phyloP scores from a whole-genome alignment of 1,140 invertebrate genomes.

The Elymnias hypermnestra region DNA sequence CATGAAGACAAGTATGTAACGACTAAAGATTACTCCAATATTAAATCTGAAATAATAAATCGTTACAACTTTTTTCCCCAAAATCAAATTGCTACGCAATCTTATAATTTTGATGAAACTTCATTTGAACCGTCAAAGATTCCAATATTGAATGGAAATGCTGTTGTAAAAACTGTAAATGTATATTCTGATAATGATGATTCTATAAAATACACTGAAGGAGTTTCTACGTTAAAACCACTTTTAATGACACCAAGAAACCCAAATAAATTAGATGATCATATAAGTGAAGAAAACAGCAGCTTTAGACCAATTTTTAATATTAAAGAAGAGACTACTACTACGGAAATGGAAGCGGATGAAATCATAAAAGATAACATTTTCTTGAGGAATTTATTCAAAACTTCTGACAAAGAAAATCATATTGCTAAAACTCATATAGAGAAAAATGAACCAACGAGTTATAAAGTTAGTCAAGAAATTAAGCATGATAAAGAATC shows the following conservation, averaged over 20 bases:
- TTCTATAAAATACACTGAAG: neutral
- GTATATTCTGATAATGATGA: neutral
- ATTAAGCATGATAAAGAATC: conserved; percentile 34
- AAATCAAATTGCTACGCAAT: conserved; percentile 39
- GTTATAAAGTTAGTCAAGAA: conserved; percentile 13
- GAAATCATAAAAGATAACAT: conserved; percentile 44
- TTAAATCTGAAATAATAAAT: conserved; percentile 17
- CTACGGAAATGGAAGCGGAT: conserved; percentile 34
- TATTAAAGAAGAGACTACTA: conserved; percentile 23
- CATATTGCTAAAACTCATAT: conserved; percentile 12
- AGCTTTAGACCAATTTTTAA: conserved; percentile 43
- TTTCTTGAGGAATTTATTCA: conserved; percentile 54
- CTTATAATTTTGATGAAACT: conserved; percentile 40
- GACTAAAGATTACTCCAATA: conserved; percentile 9
- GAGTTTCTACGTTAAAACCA: neutral
- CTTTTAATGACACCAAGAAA: neutral
- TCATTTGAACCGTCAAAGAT: conserved; percentile 38
- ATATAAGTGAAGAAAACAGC: conserved; percentile 24
- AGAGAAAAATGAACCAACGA: conserved; percentile 11
- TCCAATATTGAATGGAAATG: conserved; percentile 15
- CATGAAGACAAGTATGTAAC: neutral
- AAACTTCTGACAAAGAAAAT: conserved; percentile 21
- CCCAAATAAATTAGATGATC: neutral
- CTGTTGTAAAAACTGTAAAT: conserved; percentile 12
- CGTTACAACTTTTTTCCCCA: conserved; percentile 37